A percentile compares a stretch with the other conserved stretches of the same genome.
These are phyloP conservation scores for Drosophila oshimai DNA, from an alignment of 1,140 invertebrate species.

Conservation along the genomic window DNA sequence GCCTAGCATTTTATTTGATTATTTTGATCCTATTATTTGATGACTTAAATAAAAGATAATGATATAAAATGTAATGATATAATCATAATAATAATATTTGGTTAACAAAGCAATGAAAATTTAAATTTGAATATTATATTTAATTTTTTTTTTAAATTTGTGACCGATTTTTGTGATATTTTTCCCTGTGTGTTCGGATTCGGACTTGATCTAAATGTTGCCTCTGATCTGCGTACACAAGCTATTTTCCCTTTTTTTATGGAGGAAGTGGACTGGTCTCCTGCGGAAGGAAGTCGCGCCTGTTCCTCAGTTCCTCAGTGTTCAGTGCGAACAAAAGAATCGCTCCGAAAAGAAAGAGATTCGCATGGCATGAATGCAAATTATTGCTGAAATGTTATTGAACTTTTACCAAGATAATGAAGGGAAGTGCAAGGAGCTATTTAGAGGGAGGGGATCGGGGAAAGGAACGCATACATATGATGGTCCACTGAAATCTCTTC, in stretches of 20 bases:
- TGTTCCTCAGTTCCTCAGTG: constrained; percentile 22
- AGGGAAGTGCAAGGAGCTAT: background rate
- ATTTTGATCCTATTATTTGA: too few species aligned
- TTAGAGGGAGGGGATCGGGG: background rate
- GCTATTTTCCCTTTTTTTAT: constrained; percentile 25
- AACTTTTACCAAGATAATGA: constrained; percentile 26
- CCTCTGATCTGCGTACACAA: constrained; percentile 34
- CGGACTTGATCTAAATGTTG: background rate
- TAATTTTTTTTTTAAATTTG: too few species aligned
- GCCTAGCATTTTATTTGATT: too few species aligned
- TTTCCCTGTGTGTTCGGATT: background rate
- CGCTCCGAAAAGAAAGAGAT: background rate
- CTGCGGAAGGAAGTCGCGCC: constrained; percentile 66
- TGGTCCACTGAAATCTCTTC: constrained; percentile 38
- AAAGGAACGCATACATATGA: constrained; percentile 21
- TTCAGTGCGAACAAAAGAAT: constrained; percentile 13
- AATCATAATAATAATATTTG: too few species aligned
- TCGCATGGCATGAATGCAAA: constrained; percentile 42
- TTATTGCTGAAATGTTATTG: constrained; percentile 62
- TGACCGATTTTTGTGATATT: background rate
- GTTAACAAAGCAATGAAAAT: too few species aligned
- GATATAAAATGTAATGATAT: too few species aligned
- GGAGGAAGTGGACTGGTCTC: constrained; percentile 44
- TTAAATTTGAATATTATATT: too few species aligned
- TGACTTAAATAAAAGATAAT: too few species aligned